Evolutionary conservation across 2,113 vertebrate genomes (phyloP), one percentile per base, ranked within the genome.

Genomic region (Prietella phreatophila): DNA sequence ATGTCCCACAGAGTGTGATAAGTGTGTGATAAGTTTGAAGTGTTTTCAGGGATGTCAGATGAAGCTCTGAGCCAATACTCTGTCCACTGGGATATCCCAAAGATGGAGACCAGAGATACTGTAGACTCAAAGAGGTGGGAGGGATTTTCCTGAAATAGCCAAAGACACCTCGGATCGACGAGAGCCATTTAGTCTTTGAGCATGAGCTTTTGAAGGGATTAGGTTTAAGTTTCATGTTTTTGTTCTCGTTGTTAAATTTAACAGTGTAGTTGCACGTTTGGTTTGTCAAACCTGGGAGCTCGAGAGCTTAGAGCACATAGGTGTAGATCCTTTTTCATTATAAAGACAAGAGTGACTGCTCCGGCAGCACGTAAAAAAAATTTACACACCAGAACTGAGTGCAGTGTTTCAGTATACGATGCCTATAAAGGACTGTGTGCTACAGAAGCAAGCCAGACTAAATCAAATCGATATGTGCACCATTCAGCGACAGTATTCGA

Each of bases 11-110:
- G 82, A 86, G 91, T 88, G 42, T 47, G 42, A 47, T 47, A 90
- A 91, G 82, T 71, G n/a, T 63, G 85, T 89, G 90, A 92, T 93
- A 91, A 91, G 84, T 85, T 81, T 82, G 85, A 87, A 82, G 85
- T 88, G 83, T 86, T 91, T 88, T 71, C 55, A 33, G 81, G 81
- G 76, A 91, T 14, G 65, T 85, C 69, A 85, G 84, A 89, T 92
- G 86, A 90, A 85, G 83, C 73, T 71, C 86, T 67, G 69, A 88
- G 71, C 86, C 76, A 86, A 83, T 78, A 86, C 83, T 85, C 3
- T 22, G 84, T 61, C 67, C 85, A 82, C 67, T 53, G 76, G 80
- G 78, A 86, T 85, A 88, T 83, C 47, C 73, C 50, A 20, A 58
- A 73, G 82, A 89, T 63, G 85, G 87, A 82, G 82, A 85, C 84